These are phyloP conservation scores for Anguilla rostrata DNA, from an alignment of 2,113 vertebrate genomes.

Conservation along the genomic window DNA sequence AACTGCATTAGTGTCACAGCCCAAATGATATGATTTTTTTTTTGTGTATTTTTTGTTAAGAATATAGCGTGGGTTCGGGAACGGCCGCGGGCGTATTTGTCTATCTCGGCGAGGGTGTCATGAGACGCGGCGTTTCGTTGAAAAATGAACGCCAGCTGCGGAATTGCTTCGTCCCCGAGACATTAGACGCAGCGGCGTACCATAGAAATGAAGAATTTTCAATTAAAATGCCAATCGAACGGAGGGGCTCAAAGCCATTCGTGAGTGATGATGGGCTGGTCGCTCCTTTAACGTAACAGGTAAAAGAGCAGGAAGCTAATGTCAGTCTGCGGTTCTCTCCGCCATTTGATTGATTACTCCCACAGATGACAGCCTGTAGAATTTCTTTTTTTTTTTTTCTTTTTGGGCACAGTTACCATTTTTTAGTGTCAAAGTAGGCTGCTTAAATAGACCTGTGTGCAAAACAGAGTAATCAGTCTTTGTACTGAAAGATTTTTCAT, in stretches of 20 bases:
- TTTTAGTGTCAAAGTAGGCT: background rate
- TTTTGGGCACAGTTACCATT: background rate
- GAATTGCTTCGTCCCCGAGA: background rate
- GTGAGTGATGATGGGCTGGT: background rate
- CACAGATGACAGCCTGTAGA: background rate
- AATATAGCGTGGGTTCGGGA: background rate
- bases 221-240: slow-evolving; percentile 5
- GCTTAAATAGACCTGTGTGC: background rate
- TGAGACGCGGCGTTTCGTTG: background rate
- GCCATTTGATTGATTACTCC: background rate
- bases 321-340: background rate
- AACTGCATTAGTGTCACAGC: background rate
- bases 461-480: background rate
- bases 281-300: background rate
- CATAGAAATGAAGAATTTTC: slow-evolving; percentile 4
- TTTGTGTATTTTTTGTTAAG: background rate
- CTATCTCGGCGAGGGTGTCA: background rate
- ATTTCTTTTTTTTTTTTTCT: background rate
- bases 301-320: background rate
- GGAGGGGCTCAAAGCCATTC: background rate
- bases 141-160: background rate
- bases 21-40: background rate
- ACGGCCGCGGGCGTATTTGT: background rate
- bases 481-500: too few species aligned
- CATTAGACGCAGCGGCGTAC: background rate